Percentiles rank a stretch among this genome's conserved stretches.
Conservation (phyloP, 2,888 invertebrate genomes). For the Gortyna flavago region DNA sequence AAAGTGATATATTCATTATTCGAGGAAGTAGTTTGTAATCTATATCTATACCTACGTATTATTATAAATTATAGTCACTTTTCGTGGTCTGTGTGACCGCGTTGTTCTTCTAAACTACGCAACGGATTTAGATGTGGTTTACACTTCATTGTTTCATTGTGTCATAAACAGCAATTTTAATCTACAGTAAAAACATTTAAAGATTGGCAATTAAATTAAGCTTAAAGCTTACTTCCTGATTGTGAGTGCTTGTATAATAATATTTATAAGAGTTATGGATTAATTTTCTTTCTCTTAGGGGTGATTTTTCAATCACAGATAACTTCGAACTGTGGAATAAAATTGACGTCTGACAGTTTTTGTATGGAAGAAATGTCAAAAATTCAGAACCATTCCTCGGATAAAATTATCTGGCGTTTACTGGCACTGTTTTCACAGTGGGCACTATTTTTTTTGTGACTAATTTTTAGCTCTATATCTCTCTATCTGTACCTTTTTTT, state of each 20-base stretch:
- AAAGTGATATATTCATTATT: conserved; percentile 3
- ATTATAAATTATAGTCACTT: not conserved
- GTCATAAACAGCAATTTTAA: no score
- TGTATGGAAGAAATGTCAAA: no score
- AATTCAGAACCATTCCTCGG: no score
- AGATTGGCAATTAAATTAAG: not conserved
- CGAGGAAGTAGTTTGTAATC: conserved; percentile 3
- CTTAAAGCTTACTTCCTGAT: not conserved
- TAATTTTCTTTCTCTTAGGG: not conserved
- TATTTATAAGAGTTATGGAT: no score
- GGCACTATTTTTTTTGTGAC: no score
- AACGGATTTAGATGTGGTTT: not conserved
- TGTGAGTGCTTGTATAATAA: not conserved
- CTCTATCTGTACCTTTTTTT: not conserved
- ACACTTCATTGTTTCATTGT: not conserved
- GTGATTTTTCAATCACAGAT: no score
- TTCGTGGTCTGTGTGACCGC: not conserved
- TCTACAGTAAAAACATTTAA: not conserved
- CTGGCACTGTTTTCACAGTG: no score
- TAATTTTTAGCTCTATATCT: not conserved
- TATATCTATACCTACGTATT: not conserved
- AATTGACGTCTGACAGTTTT: no score
- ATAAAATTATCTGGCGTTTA: no score
- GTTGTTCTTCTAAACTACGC: not conserved
- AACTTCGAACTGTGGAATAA: no score